Percentiles rank a stretch among this genome's conserved stretches.
Conservation (phyloP, 2,113 vertebrate genomes). For the Trematocara stigmaticum region DNA sequence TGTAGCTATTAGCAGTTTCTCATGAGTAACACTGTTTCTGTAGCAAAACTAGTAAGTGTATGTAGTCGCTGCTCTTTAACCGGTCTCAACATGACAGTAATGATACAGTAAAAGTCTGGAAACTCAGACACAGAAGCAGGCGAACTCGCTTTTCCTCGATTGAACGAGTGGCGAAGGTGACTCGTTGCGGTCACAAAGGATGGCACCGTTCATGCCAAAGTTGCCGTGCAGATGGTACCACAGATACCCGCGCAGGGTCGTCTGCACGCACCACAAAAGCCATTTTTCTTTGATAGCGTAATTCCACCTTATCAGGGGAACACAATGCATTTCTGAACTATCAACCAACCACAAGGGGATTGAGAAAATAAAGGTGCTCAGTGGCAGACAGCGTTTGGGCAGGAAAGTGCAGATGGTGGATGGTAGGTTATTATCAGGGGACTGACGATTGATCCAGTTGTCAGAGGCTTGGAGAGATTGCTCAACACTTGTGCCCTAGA, state of each 20-base stretch:
- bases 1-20: neutral
- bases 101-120: neutral
- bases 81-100: neutral
- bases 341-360: constrained; percentile 52
- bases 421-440: constrained; percentile 50
- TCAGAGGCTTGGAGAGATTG: constrained; percentile 53
- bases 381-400: neutral
- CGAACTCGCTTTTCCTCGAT: neutral
- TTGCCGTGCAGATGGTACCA: neutral
- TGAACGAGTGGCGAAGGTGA: neutral
- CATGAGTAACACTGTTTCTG: neutral
- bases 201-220: neutral
- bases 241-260: neutral
- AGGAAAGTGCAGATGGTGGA: constrained; percentile 40
- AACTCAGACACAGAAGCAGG: neutral
- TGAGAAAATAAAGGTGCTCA: constrained; percentile 22
- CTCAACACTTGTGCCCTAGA: constrained; percentile 47
- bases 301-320: neutral
- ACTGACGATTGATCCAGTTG: constrained; percentile 58
- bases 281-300: neutral
- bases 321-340: constrained; percentile 67
- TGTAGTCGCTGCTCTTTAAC: neutral
- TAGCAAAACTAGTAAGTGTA: neutral
- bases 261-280: neutral
- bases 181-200: neutral